Percentiles rank a stretch among this genome's conserved stretches.
phyloP scores from a whole-genome alignment of 2,113 vertebrate genomes.

The Ginglymostoma cirratum region DNA sequence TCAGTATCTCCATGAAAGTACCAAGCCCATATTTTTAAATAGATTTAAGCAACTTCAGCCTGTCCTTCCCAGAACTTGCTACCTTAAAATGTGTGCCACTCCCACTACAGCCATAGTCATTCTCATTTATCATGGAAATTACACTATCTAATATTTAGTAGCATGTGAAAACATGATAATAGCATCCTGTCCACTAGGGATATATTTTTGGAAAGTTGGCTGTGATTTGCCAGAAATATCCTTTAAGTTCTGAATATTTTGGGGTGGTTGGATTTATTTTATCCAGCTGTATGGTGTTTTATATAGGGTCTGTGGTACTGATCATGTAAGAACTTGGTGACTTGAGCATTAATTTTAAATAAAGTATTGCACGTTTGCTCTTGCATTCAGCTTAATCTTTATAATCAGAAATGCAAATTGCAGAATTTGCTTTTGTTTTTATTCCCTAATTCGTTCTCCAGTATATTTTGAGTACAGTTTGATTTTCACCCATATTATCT shows the following conservation, averaged over 20 bases:
- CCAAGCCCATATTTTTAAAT: not conserved
- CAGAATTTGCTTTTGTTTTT: not conserved
- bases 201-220: not conserved
- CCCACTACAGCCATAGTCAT: not conserved
- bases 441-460: not conserved
- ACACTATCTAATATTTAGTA: not conserved
- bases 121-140: not conserved
- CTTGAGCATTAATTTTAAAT: not conserved
- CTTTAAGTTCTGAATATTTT: not conserved
- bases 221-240: not conserved
- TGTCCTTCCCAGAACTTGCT: not conserved
- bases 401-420: not conserved
- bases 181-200: not conserved
- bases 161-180: not conserved
- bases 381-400: not conserved
- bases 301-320: not conserved
- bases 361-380: conserved; percentile 9
- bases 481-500: not conserved
- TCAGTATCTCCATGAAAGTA: not conserved
- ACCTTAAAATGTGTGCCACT: not conserved
- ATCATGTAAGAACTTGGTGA: conserved; percentile 23
- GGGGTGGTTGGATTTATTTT: not conserved
- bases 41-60: not conserved
- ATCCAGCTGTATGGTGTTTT: conserved; percentile 2
- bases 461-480: not conserved